Evolutionary conservation across 2,797 vertebrate species (phyloP).

Genomic region (Halcyon chelicuti): DNA sequence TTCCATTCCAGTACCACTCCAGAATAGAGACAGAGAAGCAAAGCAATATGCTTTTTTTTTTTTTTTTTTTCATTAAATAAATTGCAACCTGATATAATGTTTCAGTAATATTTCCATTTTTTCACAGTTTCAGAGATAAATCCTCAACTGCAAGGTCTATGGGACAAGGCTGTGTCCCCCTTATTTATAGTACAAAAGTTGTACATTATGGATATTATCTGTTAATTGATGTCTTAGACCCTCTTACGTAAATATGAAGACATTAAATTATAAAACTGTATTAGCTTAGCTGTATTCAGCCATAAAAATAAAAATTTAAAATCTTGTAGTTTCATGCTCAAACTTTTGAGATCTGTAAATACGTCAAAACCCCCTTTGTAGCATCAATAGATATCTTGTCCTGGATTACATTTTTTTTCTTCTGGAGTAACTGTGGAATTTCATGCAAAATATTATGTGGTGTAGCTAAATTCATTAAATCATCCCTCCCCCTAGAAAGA

Average conservation of each 20-base stretch:
- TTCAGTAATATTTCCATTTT: neutral
- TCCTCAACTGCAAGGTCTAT: neutral
- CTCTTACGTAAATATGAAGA: neutral
- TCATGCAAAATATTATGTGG: neutral
- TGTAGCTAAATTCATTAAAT: neutral
- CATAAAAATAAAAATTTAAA: neutral
- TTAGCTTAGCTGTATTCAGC: neutral
- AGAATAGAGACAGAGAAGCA: neutral
- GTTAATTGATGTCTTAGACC: neutral
- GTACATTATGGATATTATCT: neutral
- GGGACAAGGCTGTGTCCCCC: neutral
- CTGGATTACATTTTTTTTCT: neutral
- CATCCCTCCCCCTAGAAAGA: neutral
- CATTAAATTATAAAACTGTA: neutral
- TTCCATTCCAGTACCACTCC: neutral
- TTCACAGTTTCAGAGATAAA: neutral
- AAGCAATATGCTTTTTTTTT: neutral
- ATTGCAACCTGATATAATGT: neutral
- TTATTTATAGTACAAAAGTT: neutral
- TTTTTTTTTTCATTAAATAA: neutral
- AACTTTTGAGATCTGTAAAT: neutral
- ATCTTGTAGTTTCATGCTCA: neutral
- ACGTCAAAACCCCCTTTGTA: neutral
- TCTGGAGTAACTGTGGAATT: neutral
- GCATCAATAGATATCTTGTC: neutral